Conservation (phyloP, 2,888 invertebrate genomes). For the Ormyrus pomaceus region DNA sequence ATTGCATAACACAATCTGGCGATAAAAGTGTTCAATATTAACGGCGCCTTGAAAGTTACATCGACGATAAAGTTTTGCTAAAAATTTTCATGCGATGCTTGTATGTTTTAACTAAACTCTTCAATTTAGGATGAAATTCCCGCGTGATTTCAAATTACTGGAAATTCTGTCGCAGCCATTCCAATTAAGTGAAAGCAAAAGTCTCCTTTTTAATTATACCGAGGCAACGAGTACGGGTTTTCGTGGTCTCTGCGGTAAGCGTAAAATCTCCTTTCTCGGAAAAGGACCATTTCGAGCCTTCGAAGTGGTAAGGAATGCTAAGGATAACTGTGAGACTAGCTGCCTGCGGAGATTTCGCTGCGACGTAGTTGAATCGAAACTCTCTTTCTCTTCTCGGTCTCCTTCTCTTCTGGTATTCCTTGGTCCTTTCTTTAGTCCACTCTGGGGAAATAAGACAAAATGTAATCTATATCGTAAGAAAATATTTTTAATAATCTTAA, state of each 20-base stretch:
- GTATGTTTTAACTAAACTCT: no score
- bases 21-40: no score
- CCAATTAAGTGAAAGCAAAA: no score
- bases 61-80: no score
- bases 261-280: constrained; percentile 1
- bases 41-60: no score
- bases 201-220: no score
- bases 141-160: no score
- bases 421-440: constrained; percentile 41
- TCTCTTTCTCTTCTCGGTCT: constrained; percentile 1
- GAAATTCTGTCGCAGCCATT: no score
- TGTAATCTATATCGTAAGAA: constrained; percentile 29
- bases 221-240: no score
- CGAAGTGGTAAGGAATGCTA: constrained; percentile 21
- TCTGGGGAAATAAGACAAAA: constrained; percentile 53
- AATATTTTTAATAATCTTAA: constrained; percentile 31
- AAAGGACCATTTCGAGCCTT: constrained; percentile 14
- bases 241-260: constrained; percentile 2
- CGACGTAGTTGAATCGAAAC: constrained; percentile 18
- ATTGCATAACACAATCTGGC: no score
- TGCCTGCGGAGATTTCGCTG: constrained; percentile 31
- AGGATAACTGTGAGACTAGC: constrained; percentile 32
- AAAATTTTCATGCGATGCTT: no score
- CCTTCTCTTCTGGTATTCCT: constrained; percentile 12
- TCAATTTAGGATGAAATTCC: no score